Conservation (phyloP, 2,888 invertebrate genomes). For the Allygus modestus region DNA sequence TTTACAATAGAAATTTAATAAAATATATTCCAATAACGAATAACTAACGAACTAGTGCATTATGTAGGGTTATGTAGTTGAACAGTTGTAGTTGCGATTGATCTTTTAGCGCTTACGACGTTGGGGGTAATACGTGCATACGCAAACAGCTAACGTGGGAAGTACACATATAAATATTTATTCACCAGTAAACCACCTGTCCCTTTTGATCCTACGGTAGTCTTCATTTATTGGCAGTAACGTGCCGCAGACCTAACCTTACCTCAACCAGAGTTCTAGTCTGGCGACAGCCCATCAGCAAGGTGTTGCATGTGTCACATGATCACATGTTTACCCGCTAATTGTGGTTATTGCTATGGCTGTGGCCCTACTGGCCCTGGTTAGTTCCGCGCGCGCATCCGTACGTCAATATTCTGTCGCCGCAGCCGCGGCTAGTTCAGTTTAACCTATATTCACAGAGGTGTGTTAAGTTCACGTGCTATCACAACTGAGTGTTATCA, state of each 20-base stretch:
- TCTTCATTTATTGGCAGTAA: too few species aligned
- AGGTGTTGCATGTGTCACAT: background rate
- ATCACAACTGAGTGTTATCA: background rate
- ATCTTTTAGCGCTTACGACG: too few species aligned
- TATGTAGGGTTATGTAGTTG: too few species aligned
- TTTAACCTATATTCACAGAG: constrained; percentile 22
- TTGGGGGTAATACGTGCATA: too few species aligned
- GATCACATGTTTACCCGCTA: constrained; percentile 10
- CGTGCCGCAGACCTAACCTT: background rate
- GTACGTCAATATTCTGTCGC: constrained; percentile 5
- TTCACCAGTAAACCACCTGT: too few species aligned
- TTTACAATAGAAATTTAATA: too few species aligned
- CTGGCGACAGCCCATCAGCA: background rate
- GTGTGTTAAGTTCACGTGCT: background rate
- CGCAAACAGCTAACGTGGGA: too few species aligned
- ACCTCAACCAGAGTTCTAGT: background rate
- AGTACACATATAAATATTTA: too few species aligned
- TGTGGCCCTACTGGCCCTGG: background rate
- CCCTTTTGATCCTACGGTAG: too few species aligned
- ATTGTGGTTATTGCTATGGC: background rate
- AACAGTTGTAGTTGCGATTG: too few species aligned
- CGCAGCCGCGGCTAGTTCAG: background rate
- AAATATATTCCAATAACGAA: too few species aligned
- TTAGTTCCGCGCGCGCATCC: constrained; percentile 29
- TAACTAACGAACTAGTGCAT: too few species aligned